Base-by-base conservation (phyloP, 2,888 invertebrate species). In the Lottia scabra region DNA sequence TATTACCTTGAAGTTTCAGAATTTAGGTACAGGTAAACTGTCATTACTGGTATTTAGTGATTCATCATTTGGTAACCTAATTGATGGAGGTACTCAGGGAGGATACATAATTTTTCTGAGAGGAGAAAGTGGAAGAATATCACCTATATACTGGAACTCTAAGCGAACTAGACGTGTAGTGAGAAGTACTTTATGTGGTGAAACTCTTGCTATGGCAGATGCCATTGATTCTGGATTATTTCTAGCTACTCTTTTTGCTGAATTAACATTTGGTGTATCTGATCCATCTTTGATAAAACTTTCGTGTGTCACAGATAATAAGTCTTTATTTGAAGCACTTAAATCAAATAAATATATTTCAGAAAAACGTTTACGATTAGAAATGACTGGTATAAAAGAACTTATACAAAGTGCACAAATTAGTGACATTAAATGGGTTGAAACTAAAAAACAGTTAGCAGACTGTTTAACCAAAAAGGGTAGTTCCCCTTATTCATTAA, bases 201-300 rank as follows among this genome's bases (percentile, higher is more conserved):
- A 48, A 30, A 19, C 67, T 43, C 38, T 68, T 6, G 63, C 68
- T 16, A 27, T 63, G 30, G 62, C 68, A 2, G 68, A 62, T 56
- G 68, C n/a, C 62, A n/a, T 56, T 16, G 68, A 63, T 30, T 15
- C 16, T 30, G 63, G 43, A 0, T 4, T 67, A 30, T 48, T 48
- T 67, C 19, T 67, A 5, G 13, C n/a, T 15, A 23, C 23, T 27
- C n/a, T n/a, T 15, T 23, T 63, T 12, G n/a, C n/a, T 13, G 26
- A 26, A 27, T 63, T 27, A 63, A 6, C 6, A 4, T 30, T 4
- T 6, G 30, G 6, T 6, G 6, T 4, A 4, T 6, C 30, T 6
- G 6, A 2, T 30, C 2, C 30, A 30, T 30, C 30, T 30, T 30
- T 30, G n/a, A n/a, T n/a, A 30, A 6, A 6, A 30, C 30, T 30